Evolutionary conservation across 2,888 invertebrate species (phyloP).

Genomic region (Heliconius sara): DNA sequence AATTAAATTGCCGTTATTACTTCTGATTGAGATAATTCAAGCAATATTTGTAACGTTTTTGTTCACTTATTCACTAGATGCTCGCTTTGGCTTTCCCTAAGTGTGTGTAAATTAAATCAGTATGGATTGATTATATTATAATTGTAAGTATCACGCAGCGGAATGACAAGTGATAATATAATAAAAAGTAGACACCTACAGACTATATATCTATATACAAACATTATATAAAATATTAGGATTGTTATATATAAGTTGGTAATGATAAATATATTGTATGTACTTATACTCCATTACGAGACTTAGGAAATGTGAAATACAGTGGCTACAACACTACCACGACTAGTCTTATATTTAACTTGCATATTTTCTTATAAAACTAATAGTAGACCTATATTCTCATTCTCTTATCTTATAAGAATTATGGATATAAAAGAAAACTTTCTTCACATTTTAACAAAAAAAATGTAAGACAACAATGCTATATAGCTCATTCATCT

Average conservation of each 20-base stretch:
- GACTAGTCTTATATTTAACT: neutral
- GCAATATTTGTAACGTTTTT: neutral
- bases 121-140: neutral
- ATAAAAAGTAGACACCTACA: no score
- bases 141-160: neutral
- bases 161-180: no score
- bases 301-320: neutral
- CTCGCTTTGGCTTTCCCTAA: neutral
- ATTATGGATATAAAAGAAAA: slow-evolving; percentile 61
- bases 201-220: neutral
- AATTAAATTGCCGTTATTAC: slow-evolving; percentile 5
- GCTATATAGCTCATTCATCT: slow-evolving; percentile 73
- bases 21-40: slow-evolving; percentile 1
- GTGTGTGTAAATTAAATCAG: neutral
- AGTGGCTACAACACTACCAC: neutral
- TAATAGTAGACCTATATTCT: neutral
- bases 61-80: neutral
- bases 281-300: no score
- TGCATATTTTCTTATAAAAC: neutral
- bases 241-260: neutral
- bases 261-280: no score
- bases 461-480: slow-evolving; percentile 62
- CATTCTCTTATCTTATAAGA: neutral
- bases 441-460: slow-evolving; percentile 77
- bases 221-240: neutral